Base-by-base conservation (phyloP, 2,888 invertebrate genomes). In the Mythimna loreyi region DNA sequence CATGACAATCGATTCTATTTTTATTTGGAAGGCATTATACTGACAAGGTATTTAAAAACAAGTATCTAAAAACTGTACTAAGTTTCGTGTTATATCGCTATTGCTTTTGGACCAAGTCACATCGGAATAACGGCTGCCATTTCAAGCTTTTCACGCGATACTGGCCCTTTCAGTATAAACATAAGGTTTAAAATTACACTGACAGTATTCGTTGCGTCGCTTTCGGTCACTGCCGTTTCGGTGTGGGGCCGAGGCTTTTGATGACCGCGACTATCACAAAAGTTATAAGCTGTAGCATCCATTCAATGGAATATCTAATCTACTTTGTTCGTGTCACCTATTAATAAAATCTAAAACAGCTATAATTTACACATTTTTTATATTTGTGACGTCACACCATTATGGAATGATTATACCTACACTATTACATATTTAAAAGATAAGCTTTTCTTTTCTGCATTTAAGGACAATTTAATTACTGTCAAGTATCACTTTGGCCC, bases 351-450 rank as follows among this genome's bases (percentile, higher is more conserved):
- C 30, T 60, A 70, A 11, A 50, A 62, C 28, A 19, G 9, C 25
- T 59, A 59, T 62, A 50, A 3, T 23, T 55, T 36, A 43, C 40
- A 70, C 53, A 59, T 45, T 50, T n/a, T n/a, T n/a, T n/a, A n/a
- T n/a, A n/a, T n/a, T 49, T 77, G 47, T 61, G 60, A 78, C 73
- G 65, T 72, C 65, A 72, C 65, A 61, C 40, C 40, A 43, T 28
- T 62, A 49, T 55, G 78, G 75, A 78, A 75, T 72, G 78, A 63
- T 47, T 40, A 30, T 36, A 28, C 4, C 75, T 57, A 67, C 23
- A 28, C 43, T 63, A 49, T 19, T 52, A 25, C 11, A 21, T 53
- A 57, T 40, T n/a, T 45, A 53, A 19, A 67, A 72, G 45, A 30
- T 30, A 30, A 67, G 19, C 25, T 56, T 30, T 74, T 67, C 28